phyloP scores from a whole-genome alignment of 2,797 vertebrate species.

The Galago senegalensis region DNA sequence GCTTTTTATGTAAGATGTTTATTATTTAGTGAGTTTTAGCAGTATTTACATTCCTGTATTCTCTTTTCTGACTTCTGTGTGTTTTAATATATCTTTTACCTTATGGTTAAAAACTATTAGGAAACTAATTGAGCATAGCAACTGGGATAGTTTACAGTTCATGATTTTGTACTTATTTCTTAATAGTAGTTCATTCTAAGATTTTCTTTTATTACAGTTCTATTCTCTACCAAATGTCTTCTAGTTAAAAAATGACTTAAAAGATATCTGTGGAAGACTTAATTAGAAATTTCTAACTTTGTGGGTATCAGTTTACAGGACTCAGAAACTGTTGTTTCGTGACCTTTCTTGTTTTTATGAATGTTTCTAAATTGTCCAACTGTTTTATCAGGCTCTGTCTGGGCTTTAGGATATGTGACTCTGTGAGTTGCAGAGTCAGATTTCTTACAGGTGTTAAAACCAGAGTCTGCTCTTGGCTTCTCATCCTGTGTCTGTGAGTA shows the following conservation, averaged over 20 bases:
- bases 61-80: background rate
- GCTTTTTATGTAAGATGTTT: background rate
- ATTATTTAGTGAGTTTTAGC: background rate
- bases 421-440: background rate
- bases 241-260: conserved; percentile 20
- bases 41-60: background rate
- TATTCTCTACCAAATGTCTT: conserved; percentile 10
- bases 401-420: background rate
- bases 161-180: background rate
- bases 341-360: background rate
- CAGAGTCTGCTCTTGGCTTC: background rate
- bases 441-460: background rate
- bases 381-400: background rate
- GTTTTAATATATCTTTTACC: conserved; percentile 31
- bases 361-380: background rate
- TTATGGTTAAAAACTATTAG: background rate
- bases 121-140: background rate
- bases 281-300: conserved; percentile 14
- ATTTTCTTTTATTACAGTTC: conserved; percentile 21
- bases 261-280: background rate
- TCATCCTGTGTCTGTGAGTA: background rate
- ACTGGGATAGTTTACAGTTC: background rate
- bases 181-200: background rate
- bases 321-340: background rate
- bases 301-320: background rate